Evolutionary conservation across 1,140 invertebrate species (phyloP), one percentile per base, ranked within the genome.

Genomic region (Nasonia giraulti): DNA sequence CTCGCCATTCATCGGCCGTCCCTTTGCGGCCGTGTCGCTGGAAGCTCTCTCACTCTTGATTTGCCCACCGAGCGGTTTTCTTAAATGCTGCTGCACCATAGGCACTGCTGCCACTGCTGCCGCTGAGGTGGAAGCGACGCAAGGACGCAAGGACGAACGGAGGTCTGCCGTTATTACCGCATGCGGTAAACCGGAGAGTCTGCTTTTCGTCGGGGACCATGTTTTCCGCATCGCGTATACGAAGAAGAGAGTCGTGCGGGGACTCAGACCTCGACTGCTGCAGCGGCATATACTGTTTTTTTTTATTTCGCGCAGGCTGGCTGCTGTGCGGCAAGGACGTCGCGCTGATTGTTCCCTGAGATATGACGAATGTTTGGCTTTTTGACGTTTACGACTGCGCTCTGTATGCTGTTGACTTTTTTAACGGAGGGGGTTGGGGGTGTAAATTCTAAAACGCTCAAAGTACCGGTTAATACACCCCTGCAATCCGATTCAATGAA

Each of bases 81-180:
- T 82, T 76, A 62, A 85, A 86, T 85, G 69, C 27, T 27, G 27
- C 27, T 27, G 27, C 27, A 27, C 27, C 27, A 2, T 27, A 27
- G 27, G 27, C 27, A 27, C 27, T 27, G 27, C 27, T 5, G 5
- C 33, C 3, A 0, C 66, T n/a, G 17, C 55, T 62, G 55, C 55
- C 2, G 40, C 40, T 17, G 55, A 62, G n/a, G 55, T 20, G 55
- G 20, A 62, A 62, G 37, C 33, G 73, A 76, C 20, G 40, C 20
- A 47, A 23, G 23, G 37, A 31, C 33, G 8, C 79, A 62, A 76
- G 71, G 81, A 76, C 83, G 80, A 83, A 31, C 73, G 81, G 66
- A 80, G 79, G 84, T 50, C 73, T 14, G 47, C 71, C 78, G 84
- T 85, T 85, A 85, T 85, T 85, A 85, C 84, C 79, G 83, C 84